These are phyloP conservation scores for Scartelaos histophorus DNA, from an alignment of 2,113 vertebrate species.

Conservation along the genomic window DNA sequence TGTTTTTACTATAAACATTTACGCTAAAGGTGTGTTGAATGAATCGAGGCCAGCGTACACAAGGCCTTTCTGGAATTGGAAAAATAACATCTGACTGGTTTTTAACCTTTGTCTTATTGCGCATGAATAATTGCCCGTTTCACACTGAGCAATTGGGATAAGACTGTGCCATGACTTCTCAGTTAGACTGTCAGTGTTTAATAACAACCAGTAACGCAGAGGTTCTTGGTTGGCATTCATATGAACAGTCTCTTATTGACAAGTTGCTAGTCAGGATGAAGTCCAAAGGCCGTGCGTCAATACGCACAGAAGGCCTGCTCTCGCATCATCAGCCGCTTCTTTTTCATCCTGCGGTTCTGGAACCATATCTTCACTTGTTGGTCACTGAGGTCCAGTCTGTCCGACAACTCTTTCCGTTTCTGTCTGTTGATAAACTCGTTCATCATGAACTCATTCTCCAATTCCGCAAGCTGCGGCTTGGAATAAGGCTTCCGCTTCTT, in stretches of 20 bases:
- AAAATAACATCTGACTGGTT: background rate
- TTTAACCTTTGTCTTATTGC: background rate
- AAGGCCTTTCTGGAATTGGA: constrained; percentile 32
- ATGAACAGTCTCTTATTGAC: background rate
- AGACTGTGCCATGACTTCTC: background rate
- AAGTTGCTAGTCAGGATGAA: constrained; percentile 55
- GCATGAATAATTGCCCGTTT: background rate
- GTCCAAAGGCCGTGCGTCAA: constrained; percentile 71
- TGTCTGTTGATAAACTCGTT: constrained; percentile 95
- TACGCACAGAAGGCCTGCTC: constrained; percentile 84
- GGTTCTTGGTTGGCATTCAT: constrained; percentile 16
- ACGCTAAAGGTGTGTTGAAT: background rate
- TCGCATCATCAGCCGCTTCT: constrained; percentile 90
- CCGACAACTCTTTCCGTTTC: constrained; percentile 90
- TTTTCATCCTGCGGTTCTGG: constrained; percentile 91
- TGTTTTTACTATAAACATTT: constrained; percentile 9
- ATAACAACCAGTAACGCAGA: constrained; percentile 23
- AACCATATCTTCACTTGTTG: constrained; percentile 85
- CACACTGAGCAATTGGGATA: background rate
- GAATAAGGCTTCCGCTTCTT: constrained; percentile 96
- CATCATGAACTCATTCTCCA: constrained; percentile 92
- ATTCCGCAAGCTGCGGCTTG: constrained; percentile 89
- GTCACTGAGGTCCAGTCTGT: constrained; percentile 86
- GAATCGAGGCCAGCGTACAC: background rate
- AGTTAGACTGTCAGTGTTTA: constrained; percentile 18